Evolutionary conservation across 1,140 invertebrate species (phyloP).

Genomic region (Scaptomyza montana): DNA sequence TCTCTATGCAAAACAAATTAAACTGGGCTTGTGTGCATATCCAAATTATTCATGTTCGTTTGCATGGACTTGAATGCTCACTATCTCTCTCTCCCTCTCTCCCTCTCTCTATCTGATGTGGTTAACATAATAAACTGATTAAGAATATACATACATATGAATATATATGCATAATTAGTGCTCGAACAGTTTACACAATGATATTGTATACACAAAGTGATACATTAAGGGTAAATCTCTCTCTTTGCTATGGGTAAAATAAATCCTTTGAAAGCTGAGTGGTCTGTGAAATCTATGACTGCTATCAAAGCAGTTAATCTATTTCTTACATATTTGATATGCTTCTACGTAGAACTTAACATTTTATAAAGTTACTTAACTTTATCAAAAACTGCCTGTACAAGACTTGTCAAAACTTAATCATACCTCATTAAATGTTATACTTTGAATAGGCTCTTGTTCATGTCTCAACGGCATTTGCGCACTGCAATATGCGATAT

Average conservation of each 20-base stretch:
- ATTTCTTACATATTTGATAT: too few species aligned
- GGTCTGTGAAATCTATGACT: too few species aligned
- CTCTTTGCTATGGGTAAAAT: too few species aligned
- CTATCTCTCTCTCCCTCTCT: too few species aligned
- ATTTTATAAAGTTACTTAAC: too few species aligned
- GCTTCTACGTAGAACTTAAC: too few species aligned
- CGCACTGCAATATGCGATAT: conserved; percentile 87
- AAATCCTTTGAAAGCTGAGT: too few species aligned
- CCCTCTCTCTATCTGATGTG: background rate
- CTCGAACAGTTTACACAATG: background rate
- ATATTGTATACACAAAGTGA: too few species aligned
- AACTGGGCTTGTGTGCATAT: background rate
- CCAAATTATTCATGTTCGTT: background rate
- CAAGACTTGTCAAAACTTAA: too few species aligned
- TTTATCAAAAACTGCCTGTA: too few species aligned
- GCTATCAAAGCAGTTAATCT: too few species aligned
- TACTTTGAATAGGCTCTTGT: conserved; percentile 85
- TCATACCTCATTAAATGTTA: too few species aligned
- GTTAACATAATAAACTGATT: conserved; percentile 2
- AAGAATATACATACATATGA: background rate
- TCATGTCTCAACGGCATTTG: conserved; percentile 91
- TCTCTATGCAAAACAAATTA: background rate
- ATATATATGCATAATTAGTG: background rate
- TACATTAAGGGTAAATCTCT: background rate
- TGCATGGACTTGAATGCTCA: background rate